These are phyloP conservation scores for Micromys minutus DNA, from an alignment of 2,113 vertebrate genomes.

Conservation along the genomic window DNA sequence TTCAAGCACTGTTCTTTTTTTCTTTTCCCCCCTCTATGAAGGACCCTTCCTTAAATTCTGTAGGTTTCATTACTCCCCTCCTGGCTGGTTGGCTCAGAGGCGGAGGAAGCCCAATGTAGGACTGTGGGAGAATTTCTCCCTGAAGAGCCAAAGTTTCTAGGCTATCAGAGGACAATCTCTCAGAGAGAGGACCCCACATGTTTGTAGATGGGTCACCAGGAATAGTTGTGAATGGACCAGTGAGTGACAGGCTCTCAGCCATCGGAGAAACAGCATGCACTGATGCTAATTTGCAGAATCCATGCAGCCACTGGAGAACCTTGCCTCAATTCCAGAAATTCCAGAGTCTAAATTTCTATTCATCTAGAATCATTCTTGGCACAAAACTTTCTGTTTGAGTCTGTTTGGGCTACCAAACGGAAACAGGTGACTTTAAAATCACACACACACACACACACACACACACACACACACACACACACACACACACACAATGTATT, in stretches of 20 bases:
- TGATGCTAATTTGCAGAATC: not conserved
- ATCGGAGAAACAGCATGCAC: not conserved
- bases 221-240: not conserved
- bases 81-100: not conserved
- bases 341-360: not conserved
- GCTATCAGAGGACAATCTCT: not conserved
- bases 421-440: not conserved
- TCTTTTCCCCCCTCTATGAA: not conserved
- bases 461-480: too few species aligned
- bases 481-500: not conserved
- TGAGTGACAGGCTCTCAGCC: not conserved
- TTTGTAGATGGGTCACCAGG: not conserved
- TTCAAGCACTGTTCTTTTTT: too few species aligned
- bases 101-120: not conserved
- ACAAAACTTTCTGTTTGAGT: not conserved
- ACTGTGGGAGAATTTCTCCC: not conserved
- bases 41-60: not conserved
- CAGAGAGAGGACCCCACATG: not conserved
- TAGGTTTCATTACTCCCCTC: not conserved
- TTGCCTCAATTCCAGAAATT: not conserved
- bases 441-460: too few species aligned
- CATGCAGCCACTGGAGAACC: not conserved
- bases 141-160: not conserved
- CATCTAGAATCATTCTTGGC: not conserved
- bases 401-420: not conserved